Evolutionary conservation across 2,113 vertebrate genomes (phyloP).

Genomic region (Ophiodon elongatus): DNA sequence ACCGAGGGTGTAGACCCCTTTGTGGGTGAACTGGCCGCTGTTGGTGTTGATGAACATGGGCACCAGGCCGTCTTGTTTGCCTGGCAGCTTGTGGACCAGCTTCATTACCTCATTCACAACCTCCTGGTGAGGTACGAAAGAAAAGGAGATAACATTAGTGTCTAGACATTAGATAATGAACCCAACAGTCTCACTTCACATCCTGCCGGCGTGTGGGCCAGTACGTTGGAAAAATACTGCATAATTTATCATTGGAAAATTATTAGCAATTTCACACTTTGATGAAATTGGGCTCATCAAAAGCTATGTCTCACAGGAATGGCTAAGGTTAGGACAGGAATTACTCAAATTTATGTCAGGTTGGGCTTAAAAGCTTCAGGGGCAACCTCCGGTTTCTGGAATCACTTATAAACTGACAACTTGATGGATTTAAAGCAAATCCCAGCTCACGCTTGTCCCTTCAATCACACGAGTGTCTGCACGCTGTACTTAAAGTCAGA

Average conservation of each 20-base stretch:
- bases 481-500: background rate
- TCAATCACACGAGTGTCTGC: background rate
- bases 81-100: constrained; percentile 89
- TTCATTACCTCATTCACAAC: constrained; percentile 91
- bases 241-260: constrained; percentile 22
- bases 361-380: constrained; percentile 12
- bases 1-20: constrained; percentile 93
- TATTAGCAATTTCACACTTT: constrained; percentile 40
- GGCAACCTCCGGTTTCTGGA: background rate
- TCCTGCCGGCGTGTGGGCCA: background rate
- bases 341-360: constrained; percentile 28
- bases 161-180: background rate
- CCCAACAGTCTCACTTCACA: background rate
- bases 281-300: constrained; percentile 23
- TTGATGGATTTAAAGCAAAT: constrained; percentile 45
- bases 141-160: background rate
- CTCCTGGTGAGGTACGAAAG: constrained; percentile 77
- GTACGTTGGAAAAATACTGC: background rate
- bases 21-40: constrained; percentile 94
- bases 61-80: constrained; percentile 96
- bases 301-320: constrained; percentile 1
- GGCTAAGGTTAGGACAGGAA: constrained; percentile 22
- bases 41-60: constrained; percentile 99
- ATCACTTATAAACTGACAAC: constrained; percentile 31
- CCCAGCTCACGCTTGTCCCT: constrained; percentile 8